Percentiles rank a stretch among this genome's conserved stretches.
Evolutionary conservation across 2,888 invertebrate species (phyloP).

Genomic region (Tanytarsus gracilentus): DNA sequence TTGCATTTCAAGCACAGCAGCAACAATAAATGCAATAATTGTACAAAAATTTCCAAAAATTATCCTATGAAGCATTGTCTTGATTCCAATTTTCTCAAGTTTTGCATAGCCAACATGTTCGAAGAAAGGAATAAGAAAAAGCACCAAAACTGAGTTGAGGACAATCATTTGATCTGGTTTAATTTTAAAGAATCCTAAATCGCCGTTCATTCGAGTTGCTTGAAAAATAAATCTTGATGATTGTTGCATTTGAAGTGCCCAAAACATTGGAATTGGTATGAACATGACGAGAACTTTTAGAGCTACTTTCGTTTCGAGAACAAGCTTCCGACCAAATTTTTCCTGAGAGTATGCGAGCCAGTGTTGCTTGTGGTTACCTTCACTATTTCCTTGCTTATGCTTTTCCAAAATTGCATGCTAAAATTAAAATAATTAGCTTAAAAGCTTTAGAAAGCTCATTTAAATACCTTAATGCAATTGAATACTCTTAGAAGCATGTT

Average conservation of each 20-base stretch:
- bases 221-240: constrained; percentile 45
- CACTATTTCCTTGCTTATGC: constrained; percentile 30
- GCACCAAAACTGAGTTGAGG: constrained; percentile 75
- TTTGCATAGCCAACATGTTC: constrained; percentile 72
- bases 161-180: constrained; percentile 96
- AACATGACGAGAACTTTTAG: constrained; percentile 44
- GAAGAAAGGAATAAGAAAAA: constrained; percentile 77
- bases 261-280: constrained; percentile 50
- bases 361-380: constrained; percentile 32
- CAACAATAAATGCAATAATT: constrained; percentile 73
- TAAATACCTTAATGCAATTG: neutral
- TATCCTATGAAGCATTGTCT: constrained; percentile 76
- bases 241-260: constrained; percentile 53
- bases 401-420: constrained; percentile 46
- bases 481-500: constrained; percentile 6
- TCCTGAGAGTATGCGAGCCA: constrained; percentile 28
- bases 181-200: constrained; percentile 60
- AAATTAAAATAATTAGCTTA: constrained; percentile 25
- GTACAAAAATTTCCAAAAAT: constrained; percentile 79
- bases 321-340: constrained; percentile 20
- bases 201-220: constrained; percentile 79
- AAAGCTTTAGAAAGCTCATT: neutral
- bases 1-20: constrained; percentile 63
- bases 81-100: constrained; percentile 56
- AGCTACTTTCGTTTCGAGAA: constrained; percentile 44